Evolutionary conservation across 2,113 vertebrate genomes (phyloP).

Genomic region (Pollimyrus isidori): DNA sequence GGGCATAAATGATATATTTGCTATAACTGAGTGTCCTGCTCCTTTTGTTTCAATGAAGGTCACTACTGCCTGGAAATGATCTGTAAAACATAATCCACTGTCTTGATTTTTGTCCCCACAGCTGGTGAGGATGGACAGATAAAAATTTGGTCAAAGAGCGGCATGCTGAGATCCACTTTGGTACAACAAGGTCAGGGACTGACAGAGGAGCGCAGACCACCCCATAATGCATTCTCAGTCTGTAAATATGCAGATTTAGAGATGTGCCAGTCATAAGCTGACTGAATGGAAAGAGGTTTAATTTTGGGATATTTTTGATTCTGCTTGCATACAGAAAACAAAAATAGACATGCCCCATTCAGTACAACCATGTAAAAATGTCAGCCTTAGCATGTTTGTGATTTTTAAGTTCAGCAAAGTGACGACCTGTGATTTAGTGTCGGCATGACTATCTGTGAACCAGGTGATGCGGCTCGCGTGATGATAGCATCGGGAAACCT

Average conservation of each 20-base stretch:
- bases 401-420: neutral
- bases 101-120: constrained; percentile 43
- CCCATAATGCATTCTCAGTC: neutral
- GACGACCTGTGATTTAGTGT: neutral
- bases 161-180: constrained; percentile 92
- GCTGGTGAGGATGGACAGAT: constrained; percentile 95
- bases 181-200: constrained; percentile 77
- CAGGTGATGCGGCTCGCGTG: neutral
- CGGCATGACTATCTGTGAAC: neutral
- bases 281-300: neutral
- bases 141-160: constrained; percentile 97
- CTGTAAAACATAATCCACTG: neutral
- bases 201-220: neutral
- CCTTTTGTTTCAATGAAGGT: neutral
- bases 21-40: neutral
- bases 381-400: neutral
- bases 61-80: neutral
- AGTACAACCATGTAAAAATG: neutral
- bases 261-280: neutral
- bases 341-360: neutral
- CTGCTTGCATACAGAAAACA: neutral
- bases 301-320: neutral
- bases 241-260: neutral
- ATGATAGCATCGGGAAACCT: neutral
- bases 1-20: neutral